A percentile compares a stretch with the other conserved stretches of the same genome.
These are phyloP conservation scores for Plusia festucae DNA, from an alignment of 2,888 invertebrate species.

Conservation along the genomic window DNA sequence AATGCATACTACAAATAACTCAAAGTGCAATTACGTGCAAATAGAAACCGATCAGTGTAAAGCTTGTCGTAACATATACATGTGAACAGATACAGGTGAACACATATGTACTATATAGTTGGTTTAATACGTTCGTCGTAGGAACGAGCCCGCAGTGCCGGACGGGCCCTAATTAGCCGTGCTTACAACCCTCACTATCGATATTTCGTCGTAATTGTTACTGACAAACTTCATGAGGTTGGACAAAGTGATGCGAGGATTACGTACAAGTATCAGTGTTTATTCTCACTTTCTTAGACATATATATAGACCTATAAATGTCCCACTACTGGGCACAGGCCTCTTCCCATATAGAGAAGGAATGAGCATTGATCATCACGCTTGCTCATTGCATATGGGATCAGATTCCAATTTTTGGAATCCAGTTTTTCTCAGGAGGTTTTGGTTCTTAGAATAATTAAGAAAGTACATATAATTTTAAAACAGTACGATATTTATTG, in stretches of 20 bases:
- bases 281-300: too few relatives aligned
- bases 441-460: too few relatives aligned
- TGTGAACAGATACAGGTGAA: constrained; percentile 10
- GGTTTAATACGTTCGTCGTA: constrained; percentile 18
- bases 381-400: too few relatives aligned
- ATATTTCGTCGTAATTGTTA: constrained; percentile 35
- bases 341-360: too few relatives aligned
- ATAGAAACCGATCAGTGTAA: not conserved
- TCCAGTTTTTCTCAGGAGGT: too few relatives aligned
- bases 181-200: constrained; percentile 12
- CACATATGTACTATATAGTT: constrained; percentile 28
- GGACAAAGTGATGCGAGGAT: not conserved
- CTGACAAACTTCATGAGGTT: constrained; percentile 6
- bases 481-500: too few relatives aligned
- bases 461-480: too few relatives aligned
- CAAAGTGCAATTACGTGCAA: not conserved
- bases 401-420: too few relatives aligned
- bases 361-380: too few relatives aligned
- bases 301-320: too few relatives aligned
- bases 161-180: constrained; percentile 29
- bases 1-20: too few relatives aligned
- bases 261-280: not conserved
- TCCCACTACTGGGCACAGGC: too few relatives aligned
- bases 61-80: not conserved
- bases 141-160: constrained; percentile 13